Conservation (phyloP, 1,140 invertebrate genomes). For the Caenorhabditis tropicalis region DNA sequence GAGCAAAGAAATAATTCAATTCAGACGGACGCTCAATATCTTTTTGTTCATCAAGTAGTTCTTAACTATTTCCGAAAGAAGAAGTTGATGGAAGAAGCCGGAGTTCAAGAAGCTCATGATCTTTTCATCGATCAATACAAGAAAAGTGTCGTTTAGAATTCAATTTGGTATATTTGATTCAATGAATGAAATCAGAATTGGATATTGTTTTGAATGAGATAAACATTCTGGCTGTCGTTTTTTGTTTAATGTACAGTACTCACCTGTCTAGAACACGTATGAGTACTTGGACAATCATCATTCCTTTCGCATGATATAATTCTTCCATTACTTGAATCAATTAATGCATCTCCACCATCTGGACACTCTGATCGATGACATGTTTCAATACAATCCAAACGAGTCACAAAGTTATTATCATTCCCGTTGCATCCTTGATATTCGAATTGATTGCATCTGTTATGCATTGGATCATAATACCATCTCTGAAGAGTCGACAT, state of each 20-base stretch:
- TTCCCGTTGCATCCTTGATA: slow-evolving; percentile 63
- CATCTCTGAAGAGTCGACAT: slow-evolving; percentile 55
- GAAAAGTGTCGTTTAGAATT: background rate
- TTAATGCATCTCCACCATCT: slow-evolving; percentile 54
- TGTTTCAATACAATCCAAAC: slow-evolving; percentile 14
- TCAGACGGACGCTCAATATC: slow-evolving; percentile 16
- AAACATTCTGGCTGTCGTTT: too few species aligned
- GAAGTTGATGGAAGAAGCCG: slow-evolving; percentile 5
- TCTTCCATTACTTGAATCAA: slow-evolving; percentile 41
- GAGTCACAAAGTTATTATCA: slow-evolving; percentile 59
- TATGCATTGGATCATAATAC: slow-evolving; percentile 58
- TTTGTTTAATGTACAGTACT: too few species aligned
- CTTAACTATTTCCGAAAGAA: slow-evolving; percentile 22
- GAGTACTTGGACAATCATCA: slow-evolving; percentile 31
- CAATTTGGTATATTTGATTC: too few species aligned
- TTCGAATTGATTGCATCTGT: slow-evolving; percentile 57
- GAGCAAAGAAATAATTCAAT: slow-evolving; percentile 17
- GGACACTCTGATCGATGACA: slow-evolving; percentile 52
- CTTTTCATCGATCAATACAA: slow-evolving; percentile 16
- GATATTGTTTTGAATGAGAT: too few species aligned
- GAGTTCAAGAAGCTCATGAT: slow-evolving; percentile 20
- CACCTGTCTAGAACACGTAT: slow-evolving; percentile 21
- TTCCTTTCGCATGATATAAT: slow-evolving; percentile 7
- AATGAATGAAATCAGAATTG: too few species aligned
- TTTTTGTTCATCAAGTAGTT: slow-evolving; percentile 12